Evolutionary conservation across 2,113 vertebrate genomes (phyloP).

Genomic region (Mesembrinibis cayennensis): DNA sequence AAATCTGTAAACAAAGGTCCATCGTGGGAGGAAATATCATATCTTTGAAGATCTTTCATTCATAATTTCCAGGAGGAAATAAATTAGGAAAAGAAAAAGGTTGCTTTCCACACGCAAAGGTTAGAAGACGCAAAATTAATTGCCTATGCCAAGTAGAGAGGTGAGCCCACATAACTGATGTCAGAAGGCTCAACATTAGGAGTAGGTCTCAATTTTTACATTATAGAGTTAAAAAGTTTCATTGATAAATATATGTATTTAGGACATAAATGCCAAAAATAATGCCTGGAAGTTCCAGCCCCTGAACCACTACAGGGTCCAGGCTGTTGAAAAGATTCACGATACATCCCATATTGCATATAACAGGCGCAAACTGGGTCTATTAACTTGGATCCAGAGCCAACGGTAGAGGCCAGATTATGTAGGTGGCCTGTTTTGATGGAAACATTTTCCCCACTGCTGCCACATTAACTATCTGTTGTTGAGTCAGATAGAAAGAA

Average conservation of each 20-base stretch:
- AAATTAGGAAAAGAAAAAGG: background rate
- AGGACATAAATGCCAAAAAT: background rate
- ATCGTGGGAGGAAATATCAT: conserved; percentile 56
- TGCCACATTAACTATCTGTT: background rate
- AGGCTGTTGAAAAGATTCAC: background rate
- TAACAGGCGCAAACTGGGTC: background rate
- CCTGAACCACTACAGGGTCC: background rate
- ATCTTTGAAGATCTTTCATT: conserved; percentile 67
- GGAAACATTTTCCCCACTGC: background rate
- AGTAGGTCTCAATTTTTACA: background rate
- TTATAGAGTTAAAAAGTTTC: background rate
- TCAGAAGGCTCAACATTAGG: background rate
- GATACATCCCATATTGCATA: background rate
- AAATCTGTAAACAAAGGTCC: conserved; percentile 68
- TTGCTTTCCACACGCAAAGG: background rate
- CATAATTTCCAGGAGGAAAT: conserved; percentile 68
- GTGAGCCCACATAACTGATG: background rate
- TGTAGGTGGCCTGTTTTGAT: background rate
- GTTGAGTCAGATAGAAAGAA: background rate
- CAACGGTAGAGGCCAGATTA: background rate
- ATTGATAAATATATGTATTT: background rate
- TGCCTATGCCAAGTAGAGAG: background rate
- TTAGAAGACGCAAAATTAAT: background rate
- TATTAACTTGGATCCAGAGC: background rate
- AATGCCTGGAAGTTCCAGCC: background rate